Base-by-base conservation (phyloP, 2,113 vertebrate genomes). In the Pelodiscus sinensis region DNA sequence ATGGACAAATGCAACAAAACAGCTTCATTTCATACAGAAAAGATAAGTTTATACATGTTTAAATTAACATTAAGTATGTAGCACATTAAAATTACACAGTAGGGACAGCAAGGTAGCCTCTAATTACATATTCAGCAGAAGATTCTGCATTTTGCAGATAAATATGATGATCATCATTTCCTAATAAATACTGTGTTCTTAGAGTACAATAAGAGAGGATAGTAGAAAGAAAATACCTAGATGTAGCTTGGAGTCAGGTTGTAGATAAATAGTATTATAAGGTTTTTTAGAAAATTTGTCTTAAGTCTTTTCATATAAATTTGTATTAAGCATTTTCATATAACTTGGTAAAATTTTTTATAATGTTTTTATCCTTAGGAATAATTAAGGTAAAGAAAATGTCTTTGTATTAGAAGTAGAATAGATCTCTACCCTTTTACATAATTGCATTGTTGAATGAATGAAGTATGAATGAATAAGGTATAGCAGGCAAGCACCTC, bases 11-110 rank as follows among this genome's bases (percentile, higher is more conserved):
- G 24, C 8, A 21, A 19, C 62, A 29, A 84, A 90, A 86, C 5
- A 27, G 0, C 3, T 52, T 84, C 0, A 15, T 58, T 83, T 85
- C 31, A 38, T 29, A 73, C 79, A 90, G 25, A 44, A 0, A 81
- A 84, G 54, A 50, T 71, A 77, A 83, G 62, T 84, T 52, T 71
- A 3, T 38, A 38, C 71, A n/a, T 73, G 71, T 3, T 19, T 78
- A n/a, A n/a, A 54, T 0, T 77, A 92, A 89, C 31, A 60, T 3
- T 16, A 77, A 55, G 5, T 5, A 52, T 38, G 11, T 8, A 57
- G 1, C 31, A 15, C 6, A 25, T 35, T 38, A n/a, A 2, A 84
- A 9, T 31, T n/a, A 21, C 10, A 35, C 16, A 35, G 8, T 71
- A 44, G 5, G 44, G 44, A 44, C 44, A 44, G 44, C 44, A 44